Evolutionary conservation across 2,113 vertebrate species (phyloP).

Genomic region (Esox niger): DNA sequence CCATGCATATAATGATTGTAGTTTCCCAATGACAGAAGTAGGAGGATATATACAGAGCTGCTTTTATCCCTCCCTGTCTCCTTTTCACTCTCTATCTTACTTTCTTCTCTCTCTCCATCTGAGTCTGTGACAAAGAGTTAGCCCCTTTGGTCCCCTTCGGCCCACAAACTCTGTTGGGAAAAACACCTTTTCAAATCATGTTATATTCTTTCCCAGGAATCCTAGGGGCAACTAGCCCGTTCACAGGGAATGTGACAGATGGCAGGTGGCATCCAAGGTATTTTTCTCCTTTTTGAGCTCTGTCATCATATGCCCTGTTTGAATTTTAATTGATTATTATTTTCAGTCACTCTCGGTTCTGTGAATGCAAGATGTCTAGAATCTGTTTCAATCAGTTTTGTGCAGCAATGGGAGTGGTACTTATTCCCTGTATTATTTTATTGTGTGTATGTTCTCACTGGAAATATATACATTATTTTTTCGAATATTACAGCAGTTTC

Average conservation of each 20-base stretch:
- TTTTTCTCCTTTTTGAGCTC: slow-evolving; percentile 16
- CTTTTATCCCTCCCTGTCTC: slow-evolving; percentile 15
- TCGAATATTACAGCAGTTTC: too few relatives aligned
- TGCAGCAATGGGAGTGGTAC: neutral
- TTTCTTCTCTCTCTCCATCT: slow-evolving; percentile 3
- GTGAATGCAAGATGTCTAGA: slow-evolving; percentile 10
- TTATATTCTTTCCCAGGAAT: slow-evolving; percentile 47
- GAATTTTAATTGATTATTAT: neutral
- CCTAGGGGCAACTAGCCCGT: slow-evolving; percentile 37
- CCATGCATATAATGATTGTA: too few relatives aligned
- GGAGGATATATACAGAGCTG: too few relatives aligned
- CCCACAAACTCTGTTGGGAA: neutral
- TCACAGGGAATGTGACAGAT: slow-evolving; percentile 25
- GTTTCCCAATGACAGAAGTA: too few relatives aligned
- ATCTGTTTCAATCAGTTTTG: neutral
- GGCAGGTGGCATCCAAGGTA: slow-evolving; percentile 51
- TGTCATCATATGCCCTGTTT: neutral
- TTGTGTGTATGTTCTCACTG: neutral
- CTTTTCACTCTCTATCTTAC: slow-evolving; percentile 13
- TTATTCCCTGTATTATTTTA: neutral
- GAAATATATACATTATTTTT: too few relatives aligned
- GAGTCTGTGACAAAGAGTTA: neutral
- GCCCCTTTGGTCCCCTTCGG: neutral
- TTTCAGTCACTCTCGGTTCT: neutral
- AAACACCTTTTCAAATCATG: slow-evolving; percentile 38